Evolutionary conservation across 2,113 vertebrate species (phyloP).

Genomic region (Bufo gargarizans): DNA sequence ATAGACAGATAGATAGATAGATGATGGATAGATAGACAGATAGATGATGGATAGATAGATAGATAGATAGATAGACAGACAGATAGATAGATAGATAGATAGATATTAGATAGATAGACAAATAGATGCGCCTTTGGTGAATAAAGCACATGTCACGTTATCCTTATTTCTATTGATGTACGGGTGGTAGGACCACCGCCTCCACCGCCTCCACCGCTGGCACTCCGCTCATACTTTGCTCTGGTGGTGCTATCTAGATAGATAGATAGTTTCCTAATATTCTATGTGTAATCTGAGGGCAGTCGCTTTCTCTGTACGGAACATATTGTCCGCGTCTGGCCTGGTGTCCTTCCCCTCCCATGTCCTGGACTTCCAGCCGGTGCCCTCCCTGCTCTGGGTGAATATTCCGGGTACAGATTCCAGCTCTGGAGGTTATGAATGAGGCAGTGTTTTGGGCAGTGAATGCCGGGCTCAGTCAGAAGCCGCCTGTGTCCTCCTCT

Average conservation of each 20-base stretch:
- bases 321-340: slow-evolving; percentile 2
- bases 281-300: background rate
- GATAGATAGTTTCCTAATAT: background rate
- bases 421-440: slow-evolving; percentile 58
- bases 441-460: slow-evolving; percentile 58
- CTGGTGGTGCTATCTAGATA: background rate
- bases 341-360: background rate
- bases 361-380: background rate
- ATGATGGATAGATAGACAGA: background rate
- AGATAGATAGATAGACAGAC: background rate
- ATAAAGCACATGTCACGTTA: no score
- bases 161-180: no score
- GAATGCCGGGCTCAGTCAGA: slow-evolving; percentile 58
- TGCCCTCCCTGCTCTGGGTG: background rate
- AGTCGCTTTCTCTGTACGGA: background rate
- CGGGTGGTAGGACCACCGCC: no score
- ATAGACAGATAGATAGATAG: no score
- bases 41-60: background rate
- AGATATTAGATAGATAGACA: background rate
- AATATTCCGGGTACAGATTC: slow-evolving; percentile 51
- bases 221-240: no score
- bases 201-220: no score
- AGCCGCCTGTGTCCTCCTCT: slow-evolving; percentile 39
- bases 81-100: background rate
- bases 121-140: background rate